Evolutionary conservation across 2,113 vertebrate species (phyloP), one percentile per base, ranked within the genome.

Genomic region (Lasiurus cinereus): DNA sequence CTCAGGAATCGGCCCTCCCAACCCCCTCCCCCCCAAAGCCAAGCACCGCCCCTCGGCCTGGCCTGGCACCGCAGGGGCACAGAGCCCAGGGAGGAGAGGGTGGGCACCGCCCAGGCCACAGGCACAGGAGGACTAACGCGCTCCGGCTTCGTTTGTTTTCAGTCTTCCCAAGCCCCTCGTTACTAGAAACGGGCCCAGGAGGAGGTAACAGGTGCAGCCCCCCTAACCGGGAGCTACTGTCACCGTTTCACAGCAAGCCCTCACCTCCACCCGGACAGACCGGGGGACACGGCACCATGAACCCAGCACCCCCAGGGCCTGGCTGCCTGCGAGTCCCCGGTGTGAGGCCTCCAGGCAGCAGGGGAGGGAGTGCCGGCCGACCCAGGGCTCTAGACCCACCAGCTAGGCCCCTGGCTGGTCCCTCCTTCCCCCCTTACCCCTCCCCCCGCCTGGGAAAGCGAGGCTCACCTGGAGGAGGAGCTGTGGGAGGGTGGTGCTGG

Each of bases 401-500:
- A 36, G 21, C n/a, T 22, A 14, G 22, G 56, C 36, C 29, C 69
- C 48, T 0, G 10, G 18, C 31, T 29, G 33, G 50, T 1, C 10
- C n/a, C 67, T 6, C 0, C 39, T 39, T 39, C 22, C 5, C 6
- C 4, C 3, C 39, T 39, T 39, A n/a, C n/a, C n/a, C n/a, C n/a
- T 15, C 21, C 80, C 22, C 5, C 6, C 4, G 8, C 70, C 69
- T 1, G 21, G 50, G 48, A 4, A 50, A 69, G 22, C 0, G 8
- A 66, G 39, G 19, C 94, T 96, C 74, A 97, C 97, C 97, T 97
- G 91, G 95, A 74, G n/a, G 96, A 92, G 29, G 66, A 6, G 87
- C 94, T 72, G 9, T 5, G 84, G 12, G 90, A 83, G 39, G 92
- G 90, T 0, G n/a, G 54, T 1, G 8, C 70, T 24, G 80, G 94